phyloP scores from a whole-genome alignment of 1,140 invertebrate species.

The Vollenhovia emeryi region DNA sequence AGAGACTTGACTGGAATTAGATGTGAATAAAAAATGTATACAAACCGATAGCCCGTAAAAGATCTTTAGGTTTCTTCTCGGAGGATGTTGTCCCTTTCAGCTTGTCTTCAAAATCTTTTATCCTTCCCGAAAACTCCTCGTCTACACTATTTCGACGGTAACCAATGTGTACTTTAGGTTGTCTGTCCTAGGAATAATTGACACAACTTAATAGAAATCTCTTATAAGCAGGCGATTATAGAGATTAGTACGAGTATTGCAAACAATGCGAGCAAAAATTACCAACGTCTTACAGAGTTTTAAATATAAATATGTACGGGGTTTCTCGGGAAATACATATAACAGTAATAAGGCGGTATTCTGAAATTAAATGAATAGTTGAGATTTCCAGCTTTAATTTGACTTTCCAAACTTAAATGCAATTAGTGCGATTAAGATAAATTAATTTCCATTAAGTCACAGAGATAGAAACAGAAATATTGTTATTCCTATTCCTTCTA shows the following conservation, averaged over 20 bases:
- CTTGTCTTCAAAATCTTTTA: slow-evolving; percentile 90
- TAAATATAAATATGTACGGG: slow-evolving; percentile 4
- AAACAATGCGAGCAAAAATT: slow-evolving; percentile 18
- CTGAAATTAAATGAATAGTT: not conserved
- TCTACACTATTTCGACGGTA: slow-evolving; percentile 87
- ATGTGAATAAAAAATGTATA: slow-evolving; percentile 20
- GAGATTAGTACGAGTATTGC: not conserved
- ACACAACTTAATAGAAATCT: slow-evolving; percentile 45
- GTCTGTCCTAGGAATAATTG: slow-evolving; percentile 87
- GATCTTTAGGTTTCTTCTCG: slow-evolving; percentile 94
- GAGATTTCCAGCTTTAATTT: not conserved
- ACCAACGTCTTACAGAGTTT: not conserved
- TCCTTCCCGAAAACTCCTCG: slow-evolving; percentile 90
- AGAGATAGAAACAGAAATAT: not conserved
- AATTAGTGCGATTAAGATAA: not conserved
- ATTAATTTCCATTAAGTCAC: not conserved
- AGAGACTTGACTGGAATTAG: not conserved
- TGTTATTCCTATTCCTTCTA: not conserved
- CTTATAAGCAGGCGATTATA: not conserved
- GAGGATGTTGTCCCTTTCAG: slow-evolving; percentile 86
- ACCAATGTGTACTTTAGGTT: slow-evolving; percentile 87
- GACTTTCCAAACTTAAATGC: not conserved
- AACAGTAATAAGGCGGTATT: slow-evolving; percentile 21
- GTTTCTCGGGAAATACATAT: not conserved
- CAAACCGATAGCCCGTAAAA: slow-evolving; percentile 92